Base-by-base conservation (phyloP, 2,888 invertebrate species). In the Ischnura elegans region DNA sequence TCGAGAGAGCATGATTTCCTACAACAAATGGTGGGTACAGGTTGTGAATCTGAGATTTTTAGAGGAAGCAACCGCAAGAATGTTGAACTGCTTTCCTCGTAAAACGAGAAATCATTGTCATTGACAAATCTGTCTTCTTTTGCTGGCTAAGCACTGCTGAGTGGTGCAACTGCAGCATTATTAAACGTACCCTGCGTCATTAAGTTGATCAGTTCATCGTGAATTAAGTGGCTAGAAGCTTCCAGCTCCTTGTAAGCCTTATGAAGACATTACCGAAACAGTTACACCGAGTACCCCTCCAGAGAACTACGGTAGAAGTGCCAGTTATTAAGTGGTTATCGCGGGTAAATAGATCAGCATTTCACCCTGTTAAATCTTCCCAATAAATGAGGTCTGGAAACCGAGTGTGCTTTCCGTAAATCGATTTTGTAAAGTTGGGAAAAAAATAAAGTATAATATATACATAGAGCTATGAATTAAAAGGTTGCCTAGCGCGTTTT, bases 341-440 rank as follows among this genome's bases (percentile, higher is more conserved):
- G 86, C 43, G 43, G 45, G 86, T 46, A 43, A 86, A 25, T 86
- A 45, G 45, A 4, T 46, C 43, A 86, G 86, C 86, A 45, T 25
- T 86, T 8, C 46, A 86, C 86, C 86, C n/a, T 86, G 21, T 46
- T n/a, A 61, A 76, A 76, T 29, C 76, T 76, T 76, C 13, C 36
- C n/a, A 55, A 61, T 29, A 47, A 47, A 43, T 90, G 51, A 42
- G 90, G 90, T 61, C 90, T n/a, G n/a, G 43, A 66, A 66, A 66
- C 90, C 90, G 45, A 25, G 86, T 90, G 61, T 90, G 90, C 90
- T 90, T 90, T 61, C 90, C 61, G n/a, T 90, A 90, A 90, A 43
- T 66, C 90, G 90, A 90, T 55, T 90, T 43, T 90, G 61, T 55
- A 87, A 90, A 90, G 90, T 90, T 61, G 55, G 61, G n/a, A 61